A percentile compares a stretch with the other conserved stretches of the same genome.
These are phyloP conservation scores for Paramormyrops kingsleyae DNA, from an alignment of 2,113 vertebrate genomes.

Conservation along the genomic window DNA sequence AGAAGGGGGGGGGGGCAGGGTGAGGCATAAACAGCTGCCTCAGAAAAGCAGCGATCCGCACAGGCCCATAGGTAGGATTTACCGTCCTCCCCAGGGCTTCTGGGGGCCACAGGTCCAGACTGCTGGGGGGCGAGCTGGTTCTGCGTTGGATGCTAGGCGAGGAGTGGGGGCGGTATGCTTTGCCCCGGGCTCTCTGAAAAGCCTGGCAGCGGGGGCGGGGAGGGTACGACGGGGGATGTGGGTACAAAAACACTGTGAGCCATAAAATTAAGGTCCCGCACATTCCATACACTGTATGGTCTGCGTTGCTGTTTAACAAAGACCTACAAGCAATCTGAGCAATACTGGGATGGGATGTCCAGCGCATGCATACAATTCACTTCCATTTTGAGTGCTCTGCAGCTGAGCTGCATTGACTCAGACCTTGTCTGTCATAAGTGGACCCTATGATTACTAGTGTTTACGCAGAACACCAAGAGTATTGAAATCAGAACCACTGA, in stretches of 20 bases:
- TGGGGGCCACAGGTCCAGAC: constrained; percentile 56
- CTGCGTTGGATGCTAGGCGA: constrained; percentile 50
- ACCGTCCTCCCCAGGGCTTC: constrained; percentile 72
- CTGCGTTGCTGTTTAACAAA: too few relatives aligned
- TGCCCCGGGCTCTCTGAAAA: constrained; percentile 73
- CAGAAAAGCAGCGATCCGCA: neutral
- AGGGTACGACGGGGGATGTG: neutral
- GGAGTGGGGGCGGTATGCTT: constrained; percentile 51
- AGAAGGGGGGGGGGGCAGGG: neutral
- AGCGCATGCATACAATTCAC: neutral
- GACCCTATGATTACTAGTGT: neutral
- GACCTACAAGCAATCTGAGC: neutral
- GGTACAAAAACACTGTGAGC: constrained; percentile 7
- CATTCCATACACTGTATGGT: neutral
- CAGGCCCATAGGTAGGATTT: constrained; percentile 38
- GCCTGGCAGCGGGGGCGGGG: constrained; percentile 54
- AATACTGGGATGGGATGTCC: neutral
- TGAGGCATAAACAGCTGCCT: neutral
- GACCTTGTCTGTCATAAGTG: neutral
- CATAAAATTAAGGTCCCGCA: neutral
- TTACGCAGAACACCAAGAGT: neutral
- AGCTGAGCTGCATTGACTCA: neutral
- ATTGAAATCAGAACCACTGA: neutral
- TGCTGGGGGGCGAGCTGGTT: constrained; percentile 53
- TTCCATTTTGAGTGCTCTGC: neutral